Evolutionary conservation across 2,888 invertebrate genomes (phyloP), one percentile per base, ranked within the genome.

Genomic region (Morpho helenor): DNA sequence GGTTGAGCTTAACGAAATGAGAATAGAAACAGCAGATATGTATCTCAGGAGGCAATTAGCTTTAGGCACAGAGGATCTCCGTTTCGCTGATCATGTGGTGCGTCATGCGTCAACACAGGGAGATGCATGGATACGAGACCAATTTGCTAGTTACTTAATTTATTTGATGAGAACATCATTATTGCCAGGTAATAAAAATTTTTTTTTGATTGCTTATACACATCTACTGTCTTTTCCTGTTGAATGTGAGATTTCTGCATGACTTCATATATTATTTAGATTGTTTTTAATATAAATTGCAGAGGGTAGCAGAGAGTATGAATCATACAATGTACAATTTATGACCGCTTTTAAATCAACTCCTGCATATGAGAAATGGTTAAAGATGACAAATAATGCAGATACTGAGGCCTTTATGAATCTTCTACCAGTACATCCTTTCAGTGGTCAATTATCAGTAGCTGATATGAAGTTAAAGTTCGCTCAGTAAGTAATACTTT

Each of bases 61-160:
- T 70, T 91, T 99, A 41, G 97, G 97, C 2, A 98, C 98, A 0
- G 98, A 99, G 75, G 99, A 99, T 83, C 91, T 99, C 48, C 92
- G 99, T 73, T 99, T 99, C 86, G 97, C 97, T 16, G 99, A 99
- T 81, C 97, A 95, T 76, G 92, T 99, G 42, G 95, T 99, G 16
- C 93, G 96, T 44, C 92, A 94, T 52, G 90, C 91, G 8, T 87
- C 93, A 2, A 82, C 89, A 22, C 99, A 99, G 52, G 98, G 98
- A 31, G 99, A 99, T 76, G 95, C 96, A 68, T 99, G 99, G 99
- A 95, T 99, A 65, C 92, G 99, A 66, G 95, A 97, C 55, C 99
- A 99, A 83, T 99, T 99, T 79, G 94, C 95, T 66, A 94, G 96
- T 53, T 97, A 97, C 77, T 89, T 96, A 64, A 87, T 97, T 68